Evolutionary conservation across 2,888 invertebrate genomes (phyloP).

Genomic region (Molanna angustata): DNA sequence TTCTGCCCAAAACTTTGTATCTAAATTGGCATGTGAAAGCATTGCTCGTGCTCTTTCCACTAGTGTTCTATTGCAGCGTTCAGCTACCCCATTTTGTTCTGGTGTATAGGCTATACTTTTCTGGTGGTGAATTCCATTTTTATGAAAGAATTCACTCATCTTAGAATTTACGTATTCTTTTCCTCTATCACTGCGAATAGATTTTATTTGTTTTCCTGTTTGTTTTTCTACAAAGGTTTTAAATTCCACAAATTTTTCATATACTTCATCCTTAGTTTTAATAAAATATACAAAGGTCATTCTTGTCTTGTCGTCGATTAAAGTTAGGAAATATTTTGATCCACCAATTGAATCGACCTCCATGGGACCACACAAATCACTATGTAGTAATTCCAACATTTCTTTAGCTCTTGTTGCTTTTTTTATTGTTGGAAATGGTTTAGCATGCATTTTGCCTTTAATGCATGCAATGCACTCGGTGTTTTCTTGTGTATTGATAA

Average conservation of each 20-base stretch:
- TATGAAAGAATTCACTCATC: background rate
- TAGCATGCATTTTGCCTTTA: constrained; percentile 3
- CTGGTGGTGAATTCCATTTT: constrained; percentile 1
- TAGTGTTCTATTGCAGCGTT: constrained; percentile 1
- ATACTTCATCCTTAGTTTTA: background rate
- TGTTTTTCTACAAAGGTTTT: background rate
- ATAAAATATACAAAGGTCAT: constrained; percentile 3
- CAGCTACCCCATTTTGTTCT: constrained; percentile 5
- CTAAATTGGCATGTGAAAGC: background rate
- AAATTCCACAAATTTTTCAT: constrained; percentile 1
- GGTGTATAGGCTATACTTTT: background rate
- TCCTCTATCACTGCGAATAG: constrained; percentile 3
- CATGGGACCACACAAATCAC: constrained; percentile 3
- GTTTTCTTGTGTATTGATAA: background rate
- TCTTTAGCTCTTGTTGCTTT: background rate
- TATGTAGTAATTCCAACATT: background rate
- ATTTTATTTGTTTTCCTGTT: constrained; percentile 1
- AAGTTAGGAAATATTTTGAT: background rate
- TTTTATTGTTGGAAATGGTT: background rate
- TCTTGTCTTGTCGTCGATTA: background rate
- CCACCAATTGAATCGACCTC: background rate
- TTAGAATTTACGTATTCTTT: background rate
- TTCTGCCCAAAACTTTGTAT: background rate
- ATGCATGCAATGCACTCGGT: too few relatives aligned
- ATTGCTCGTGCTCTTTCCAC: constrained; percentile 2